Conservation (phyloP, 2,113 vertebrate species). For the Apeltes quadracus region DNA sequence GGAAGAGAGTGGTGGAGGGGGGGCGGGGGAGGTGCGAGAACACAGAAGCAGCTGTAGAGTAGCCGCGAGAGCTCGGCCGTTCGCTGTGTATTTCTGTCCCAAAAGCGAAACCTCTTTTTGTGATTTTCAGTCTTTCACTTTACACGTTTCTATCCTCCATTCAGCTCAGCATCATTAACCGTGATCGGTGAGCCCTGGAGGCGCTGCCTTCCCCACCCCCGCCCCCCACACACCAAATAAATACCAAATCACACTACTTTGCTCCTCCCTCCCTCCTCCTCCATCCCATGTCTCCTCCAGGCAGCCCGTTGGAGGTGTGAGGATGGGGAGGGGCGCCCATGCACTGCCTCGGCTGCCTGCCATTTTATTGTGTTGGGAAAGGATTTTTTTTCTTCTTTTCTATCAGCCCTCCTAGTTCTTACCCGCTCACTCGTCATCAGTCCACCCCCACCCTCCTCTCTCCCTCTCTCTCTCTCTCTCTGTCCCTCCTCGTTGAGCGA, state of each 20-base stretch:
- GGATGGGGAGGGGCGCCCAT: constrained; percentile 42
- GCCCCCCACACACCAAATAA: not conserved
- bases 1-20: constrained; percentile 29
- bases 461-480: constrained; percentile 10
- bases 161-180: constrained; percentile 50
- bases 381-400: constrained; percentile 18
- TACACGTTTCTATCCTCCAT: constrained; percentile 4
- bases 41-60: constrained; percentile 42
- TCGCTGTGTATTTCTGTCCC: not conserved
- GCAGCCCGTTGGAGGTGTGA: constrained; percentile 33
- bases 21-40: not conserved
- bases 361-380: constrained; percentile 71
- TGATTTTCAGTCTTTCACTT: not conserved
- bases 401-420: constrained; percentile 34
- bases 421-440: constrained; percentile 45
- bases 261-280: constrained; percentile 43
- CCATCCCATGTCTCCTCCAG: constrained; percentile 35
- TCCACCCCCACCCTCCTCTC: constrained; percentile 44
- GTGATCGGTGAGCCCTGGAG: constrained; percentile 55
- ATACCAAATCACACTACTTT: constrained; percentile 32
- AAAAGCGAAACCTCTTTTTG: not conserved
- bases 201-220: constrained; percentile 34
- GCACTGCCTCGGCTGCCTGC: constrained; percentile 53
- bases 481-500: constrained; percentile 23
- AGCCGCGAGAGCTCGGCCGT: constrained; percentile 21